Percentiles rank a stretch among this genome's conserved stretches.
Conservation (phyloP, 2,888 invertebrate species). For the Linnaemya vulpina region DNA sequence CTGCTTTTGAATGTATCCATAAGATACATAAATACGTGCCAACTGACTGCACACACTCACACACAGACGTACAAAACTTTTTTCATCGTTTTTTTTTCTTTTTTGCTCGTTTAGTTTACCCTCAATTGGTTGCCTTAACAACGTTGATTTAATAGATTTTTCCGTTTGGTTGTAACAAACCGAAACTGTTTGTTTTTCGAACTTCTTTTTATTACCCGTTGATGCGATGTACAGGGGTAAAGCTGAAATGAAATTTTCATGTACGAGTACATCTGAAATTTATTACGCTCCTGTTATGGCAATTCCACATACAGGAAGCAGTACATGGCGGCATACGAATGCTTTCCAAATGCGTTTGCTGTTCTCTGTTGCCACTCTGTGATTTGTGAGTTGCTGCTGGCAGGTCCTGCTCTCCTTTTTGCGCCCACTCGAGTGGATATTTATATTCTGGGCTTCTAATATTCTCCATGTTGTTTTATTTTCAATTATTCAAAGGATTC, state of each 20-base stretch:
- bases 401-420: conserved; percentile 23
- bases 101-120: conserved; percentile 79
- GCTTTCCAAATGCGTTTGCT: conserved; percentile 52
- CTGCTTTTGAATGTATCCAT: conserved; percentile 16
- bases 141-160: conserved; percentile 83
- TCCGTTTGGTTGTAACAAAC: conserved; percentile 75
- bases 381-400: conserved; percentile 58
- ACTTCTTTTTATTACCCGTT: neutral
- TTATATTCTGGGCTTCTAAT: conserved; percentile 29
- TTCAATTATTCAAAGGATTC: conserved; percentile 44
- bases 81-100: conserved; percentile 7
- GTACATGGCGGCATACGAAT: conserved; percentile 43
- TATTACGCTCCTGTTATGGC: conserved; percentile 57
- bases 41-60: neutral
- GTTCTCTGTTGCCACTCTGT: conserved; percentile 28
- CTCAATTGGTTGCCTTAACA: conserved; percentile 82
- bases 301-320: conserved; percentile 29
- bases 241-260: conserved; percentile 41
- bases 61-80: neutral
- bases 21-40: conserved; percentile 18
- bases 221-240: conserved; percentile 47
- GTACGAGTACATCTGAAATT: conserved; percentile 64
- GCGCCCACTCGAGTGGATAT: conserved; percentile 21
- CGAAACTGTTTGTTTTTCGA: conserved; percentile 45
- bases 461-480: conserved; percentile 45